These are phyloP conservation scores for Sebastes variabilis DNA, from an alignment of 2,797 vertebrate genomes.

Conservation along the genomic window DNA sequence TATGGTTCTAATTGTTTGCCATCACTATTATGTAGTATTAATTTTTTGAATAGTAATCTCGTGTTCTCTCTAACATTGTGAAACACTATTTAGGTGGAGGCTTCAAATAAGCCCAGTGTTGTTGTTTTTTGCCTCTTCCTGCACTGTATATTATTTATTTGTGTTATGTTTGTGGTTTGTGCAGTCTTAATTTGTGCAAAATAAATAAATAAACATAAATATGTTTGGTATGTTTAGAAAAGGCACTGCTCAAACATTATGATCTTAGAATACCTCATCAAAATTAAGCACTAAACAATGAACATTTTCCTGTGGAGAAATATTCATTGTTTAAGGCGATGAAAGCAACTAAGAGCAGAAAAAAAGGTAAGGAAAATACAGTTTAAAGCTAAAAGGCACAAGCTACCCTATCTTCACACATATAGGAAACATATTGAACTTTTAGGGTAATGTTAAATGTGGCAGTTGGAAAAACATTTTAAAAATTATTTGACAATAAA, in stretches of 20 bases:
- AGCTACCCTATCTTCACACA: constrained; percentile 15
- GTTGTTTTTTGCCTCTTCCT: too few species aligned
- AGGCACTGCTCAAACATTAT: constrained; percentile 68
- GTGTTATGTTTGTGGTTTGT: too few species aligned
- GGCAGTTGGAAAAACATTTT: neutral
- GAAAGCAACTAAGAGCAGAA: constrained; percentile 6
- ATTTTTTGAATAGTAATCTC: too few species aligned
- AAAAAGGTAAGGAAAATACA: neutral
- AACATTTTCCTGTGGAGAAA: constrained; percentile 16
- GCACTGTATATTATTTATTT: too few species aligned
- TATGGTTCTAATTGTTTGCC: too few species aligned
- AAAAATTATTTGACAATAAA: too few species aligned
- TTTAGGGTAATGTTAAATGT: constrained; percentile 1
- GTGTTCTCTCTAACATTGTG: too few species aligned
- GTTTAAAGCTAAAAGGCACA: constrained; percentile 65
- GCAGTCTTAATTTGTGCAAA: too few species aligned
- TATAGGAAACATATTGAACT: neutral
- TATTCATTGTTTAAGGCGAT: constrained; percentile 14
- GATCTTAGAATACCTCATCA: constrained; percentile 3
- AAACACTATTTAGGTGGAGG: too few species aligned
- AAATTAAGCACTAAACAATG: neutral
- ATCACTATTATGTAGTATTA: too few species aligned
- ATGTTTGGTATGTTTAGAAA: constrained; percentile 57
- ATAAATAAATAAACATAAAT: too few species aligned
- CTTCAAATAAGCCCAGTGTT: too few species aligned